Evolutionary conservation across 1,140 invertebrate species (phyloP), one percentile per base, ranked within the genome.

Genomic region (Plodia interpunctella): DNA sequence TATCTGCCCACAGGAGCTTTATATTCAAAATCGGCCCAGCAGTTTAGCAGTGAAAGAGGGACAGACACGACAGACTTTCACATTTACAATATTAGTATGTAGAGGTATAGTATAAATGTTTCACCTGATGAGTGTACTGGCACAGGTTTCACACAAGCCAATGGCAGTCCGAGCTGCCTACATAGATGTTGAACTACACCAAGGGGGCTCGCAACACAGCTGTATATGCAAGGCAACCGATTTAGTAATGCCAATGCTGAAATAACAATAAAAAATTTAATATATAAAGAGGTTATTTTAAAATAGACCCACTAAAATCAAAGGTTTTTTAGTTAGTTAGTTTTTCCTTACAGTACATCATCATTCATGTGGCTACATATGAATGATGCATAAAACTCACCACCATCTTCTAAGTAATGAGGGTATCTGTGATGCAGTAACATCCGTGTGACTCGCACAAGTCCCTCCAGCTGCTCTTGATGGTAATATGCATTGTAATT

Each of bases 101-200:
- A n/a, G n/a, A n/a, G n/a, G n/a, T n/a, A n/a, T n/a, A n/a, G n/a
- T n/a, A n/a, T n/a, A n/a, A n/a, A n/a, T n/a, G n/a, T n/a, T n/a
- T n/a, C n/a, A 86, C 85, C 83, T 58, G 73, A 91, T 2, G 94
- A 93, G 70, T 95, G 94, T 63, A 95, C 94, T 3, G 96, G 96
- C 62, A 98, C 96, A 8, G 95, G 93, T 69, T 95, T 92, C 2
- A 98, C 93, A 78, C 95, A 97, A 28, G 95, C 94, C 50, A 96
- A 83, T 0, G 97, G 96, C 28, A 98, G 88, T 9, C 92, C 92
- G 32, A 94, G 76, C 90, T 96, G 94, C 75, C 94, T 82, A 78
- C 95, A 96, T 15, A 96, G 83, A 87, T 96, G 94, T 74, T 96
- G 94, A 5, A 95, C 94, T n/a, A 95, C 91, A 4, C 93, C 93